phyloP scores from a whole-genome alignment of 2,797 vertebrate species.

The Lepilemur ruficaudatus region DNA sequence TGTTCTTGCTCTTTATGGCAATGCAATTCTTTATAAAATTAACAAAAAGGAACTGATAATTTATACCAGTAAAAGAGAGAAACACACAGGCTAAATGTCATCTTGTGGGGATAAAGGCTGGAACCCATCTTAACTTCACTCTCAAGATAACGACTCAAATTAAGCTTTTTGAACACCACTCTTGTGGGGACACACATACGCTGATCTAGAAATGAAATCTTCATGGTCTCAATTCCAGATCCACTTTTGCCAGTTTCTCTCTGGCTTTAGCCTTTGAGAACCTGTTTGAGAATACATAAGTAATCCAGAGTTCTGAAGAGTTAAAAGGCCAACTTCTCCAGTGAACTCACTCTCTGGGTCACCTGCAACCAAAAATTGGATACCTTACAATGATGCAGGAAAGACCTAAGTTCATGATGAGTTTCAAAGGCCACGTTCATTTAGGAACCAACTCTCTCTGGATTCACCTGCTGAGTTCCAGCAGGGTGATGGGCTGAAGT shows the following conservation, averaged over 20 bases:
- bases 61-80: constrained; percentile 64
- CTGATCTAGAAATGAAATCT: constrained; percentile 79
- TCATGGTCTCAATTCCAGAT: constrained; percentile 74
- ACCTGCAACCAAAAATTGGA: constrained; percentile 74
- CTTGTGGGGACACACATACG: constrained; percentile 81
- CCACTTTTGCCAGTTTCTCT: constrained; percentile 77
- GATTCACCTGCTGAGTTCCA: constrained; percentile 65
- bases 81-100: constrained; percentile 59
- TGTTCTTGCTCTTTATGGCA: constrained; percentile 75
- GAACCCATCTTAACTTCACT: constrained; percentile 77
- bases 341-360: constrained; percentile 74
- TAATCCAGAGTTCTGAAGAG: constrained; percentile 74
- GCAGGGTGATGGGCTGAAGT: constrained; percentile 68
- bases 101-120: constrained; percentile 67
- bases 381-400: constrained; percentile 68
- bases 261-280: constrained; percentile 78
- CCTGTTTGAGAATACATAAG: constrained; percentile 78
- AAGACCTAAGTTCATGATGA: constrained; percentile 70
- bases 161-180: constrained; percentile 82
- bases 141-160: constrained; percentile 75
- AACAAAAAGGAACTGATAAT: constrained; percentile 58
- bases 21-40: constrained; percentile 65
- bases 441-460: constrained; percentile 75
- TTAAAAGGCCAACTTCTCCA: constrained; percentile 63
- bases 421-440: constrained; percentile 70